Evolutionary conservation across 2,797 vertebrate species (phyloP).

Genomic region (Vespertilio murinus): DNA sequence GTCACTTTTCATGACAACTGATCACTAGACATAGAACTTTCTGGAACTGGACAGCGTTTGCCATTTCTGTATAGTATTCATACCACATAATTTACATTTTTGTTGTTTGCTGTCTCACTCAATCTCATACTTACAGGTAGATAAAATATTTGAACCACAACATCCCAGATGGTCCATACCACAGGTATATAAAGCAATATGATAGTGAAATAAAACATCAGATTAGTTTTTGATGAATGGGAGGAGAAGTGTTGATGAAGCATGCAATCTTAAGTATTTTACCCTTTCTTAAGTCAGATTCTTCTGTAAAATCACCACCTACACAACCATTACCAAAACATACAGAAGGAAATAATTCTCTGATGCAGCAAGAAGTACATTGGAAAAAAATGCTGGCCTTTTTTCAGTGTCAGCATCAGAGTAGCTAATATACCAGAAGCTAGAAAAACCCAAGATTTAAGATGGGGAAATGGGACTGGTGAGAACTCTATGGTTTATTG

Average conservation of each 20-base stretch:
- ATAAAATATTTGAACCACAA: slow-evolving; percentile 47
- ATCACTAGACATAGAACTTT: background rate
- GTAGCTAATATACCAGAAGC: background rate
- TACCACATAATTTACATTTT: background rate
- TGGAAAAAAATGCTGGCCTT: background rate
- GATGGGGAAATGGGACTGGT: background rate
- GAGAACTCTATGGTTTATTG: background rate
- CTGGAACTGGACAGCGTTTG: background rate
- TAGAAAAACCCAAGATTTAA: background rate
- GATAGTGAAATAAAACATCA: slow-evolving; percentile 22
- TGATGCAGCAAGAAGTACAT: background rate
- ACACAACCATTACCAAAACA: slow-evolving; percentile 20
- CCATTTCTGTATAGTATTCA: background rate
- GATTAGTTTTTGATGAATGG: slow-evolving; percentile 9
- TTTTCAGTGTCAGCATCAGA: background rate
- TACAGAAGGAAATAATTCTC: background rate
- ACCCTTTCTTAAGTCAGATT: background rate
- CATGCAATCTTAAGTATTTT: background rate
- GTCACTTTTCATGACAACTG: background rate
- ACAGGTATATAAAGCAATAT: slow-evolving; percentile 21
- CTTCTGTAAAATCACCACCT: slow-evolving; percentile 21
- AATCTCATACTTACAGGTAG: background rate
- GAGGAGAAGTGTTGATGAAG: background rate
- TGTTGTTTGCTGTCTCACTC: background rate
- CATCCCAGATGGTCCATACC: background rate